These are phyloP conservation scores for Nannoperca obscura DNA, from an alignment of 2,797 vertebrate species.

Conservation along the genomic window DNA sequence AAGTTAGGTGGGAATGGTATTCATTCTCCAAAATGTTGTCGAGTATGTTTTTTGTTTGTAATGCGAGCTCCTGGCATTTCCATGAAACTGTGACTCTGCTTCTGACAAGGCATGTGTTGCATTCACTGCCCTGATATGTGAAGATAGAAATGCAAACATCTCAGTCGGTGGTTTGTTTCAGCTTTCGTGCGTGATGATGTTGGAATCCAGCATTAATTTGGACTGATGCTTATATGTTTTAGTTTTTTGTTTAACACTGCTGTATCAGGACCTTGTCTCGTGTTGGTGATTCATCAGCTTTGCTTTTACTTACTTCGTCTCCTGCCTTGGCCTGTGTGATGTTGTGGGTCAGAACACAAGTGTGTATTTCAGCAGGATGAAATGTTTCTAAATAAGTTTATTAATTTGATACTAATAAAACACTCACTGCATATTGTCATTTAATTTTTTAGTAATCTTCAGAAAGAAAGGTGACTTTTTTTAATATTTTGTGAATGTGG, in stretches of 20 bases:
- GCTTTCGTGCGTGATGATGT: slow-evolving; percentile 29
- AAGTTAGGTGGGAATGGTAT: slow-evolving; percentile 9
- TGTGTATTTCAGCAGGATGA: slow-evolving; percentile 41
- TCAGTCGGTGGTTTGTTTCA: slow-evolving; percentile 44
- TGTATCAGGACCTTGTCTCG: slow-evolving; percentile 40
- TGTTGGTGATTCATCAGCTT: slow-evolving; percentile 30
- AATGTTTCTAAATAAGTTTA: slow-evolving; percentile 46
- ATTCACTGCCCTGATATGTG: slow-evolving; percentile 59
- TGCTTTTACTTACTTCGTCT: slow-evolving; percentile 28
- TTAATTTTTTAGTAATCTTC: slow-evolving; percentile 41
- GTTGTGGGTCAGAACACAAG: slow-evolving; percentile 14
- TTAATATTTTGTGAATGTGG: slow-evolving; percentile 40
- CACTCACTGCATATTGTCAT: slow-evolving; percentile 44
- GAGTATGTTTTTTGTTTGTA: slow-evolving; percentile 22
- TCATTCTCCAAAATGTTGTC: slow-evolving; percentile 7
- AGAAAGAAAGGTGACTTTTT: slow-evolving; percentile 8
- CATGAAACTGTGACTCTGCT: slow-evolving; percentile 63
- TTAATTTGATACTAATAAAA: slow-evolving; percentile 76
- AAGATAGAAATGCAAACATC: slow-evolving; percentile 40
- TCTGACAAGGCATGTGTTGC: slow-evolving; percentile 37
- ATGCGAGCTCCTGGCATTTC: slow-evolving; percentile 29
- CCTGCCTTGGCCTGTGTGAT: slow-evolving; percentile 15
- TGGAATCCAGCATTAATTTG: slow-evolving; percentile 27
- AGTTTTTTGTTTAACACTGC: slow-evolving; percentile 23
- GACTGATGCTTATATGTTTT: background rate